Evolutionary conservation across 2,888 invertebrate genomes (phyloP), one percentile per base, ranked within the genome.

Genomic region (Coelinius sp.): DNA sequence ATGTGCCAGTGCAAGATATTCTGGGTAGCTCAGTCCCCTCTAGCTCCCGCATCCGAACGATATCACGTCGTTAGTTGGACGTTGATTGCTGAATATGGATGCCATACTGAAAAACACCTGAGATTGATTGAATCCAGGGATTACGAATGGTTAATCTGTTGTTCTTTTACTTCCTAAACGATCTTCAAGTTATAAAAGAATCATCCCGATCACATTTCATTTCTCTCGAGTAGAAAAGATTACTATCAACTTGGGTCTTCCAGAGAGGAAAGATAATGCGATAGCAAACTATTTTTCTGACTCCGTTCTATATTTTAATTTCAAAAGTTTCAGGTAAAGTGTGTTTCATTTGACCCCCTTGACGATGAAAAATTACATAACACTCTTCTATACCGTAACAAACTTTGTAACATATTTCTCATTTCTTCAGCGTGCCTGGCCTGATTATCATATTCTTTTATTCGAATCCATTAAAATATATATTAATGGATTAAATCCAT

Each of bases 311-410:
- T 62, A 70, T 46, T 53, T 73, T 73, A 74, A 75, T 74, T 63
- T 69, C 53, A 66, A 73, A 71, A 76, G 75, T 75, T 77, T 73
- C 66, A 73, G 77, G 71, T 73, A 75, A 73, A 78, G 76, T 71
- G 68, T 76, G 76, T 77, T 77, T 82, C 80, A 81, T 81, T 82
- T 82, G 81, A 79, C 76, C 75, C 17, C 10, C 65, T 75, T 78
- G 79, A 81, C 79, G 81, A 81, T 82, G 81, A 82, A 81, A 81
- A 82, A 82, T 81, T 73, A 74, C 73, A 44, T 70, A 52, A 66
- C 65, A 74, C 62, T 56, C 56, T 70, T 73, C 71, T 70, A 66
- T 71, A 74, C 65, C 67, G 49, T 65, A 71, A 52, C 24, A 65
- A 65, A 74, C 71, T 71, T 73, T 70, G 59, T 66, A 53, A 24